Percentiles rank a stretch among this genome's conserved stretches.
These are phyloP conservation scores for Platorchestia sp. DNA, from an alignment of 1,140 invertebrate species.

Conservation along the genomic window DNA sequence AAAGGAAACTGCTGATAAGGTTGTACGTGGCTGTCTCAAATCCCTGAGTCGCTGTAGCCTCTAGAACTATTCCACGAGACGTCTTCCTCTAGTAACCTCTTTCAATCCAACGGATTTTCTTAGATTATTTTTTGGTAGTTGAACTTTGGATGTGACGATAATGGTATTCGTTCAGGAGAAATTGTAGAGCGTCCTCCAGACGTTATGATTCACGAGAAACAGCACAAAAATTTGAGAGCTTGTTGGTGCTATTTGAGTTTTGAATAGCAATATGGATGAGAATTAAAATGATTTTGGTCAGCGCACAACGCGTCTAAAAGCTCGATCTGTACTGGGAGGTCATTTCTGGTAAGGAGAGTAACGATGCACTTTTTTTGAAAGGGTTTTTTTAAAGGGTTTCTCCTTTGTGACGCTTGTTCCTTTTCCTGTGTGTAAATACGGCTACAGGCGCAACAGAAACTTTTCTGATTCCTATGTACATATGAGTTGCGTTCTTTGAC, in stretches of 20 bases:
- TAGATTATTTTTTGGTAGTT: not conserved
- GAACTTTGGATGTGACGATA: not conserved
- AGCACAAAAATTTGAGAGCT: not conserved
- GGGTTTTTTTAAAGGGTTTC: not conserved
- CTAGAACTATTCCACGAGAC: constrained; percentile 40
- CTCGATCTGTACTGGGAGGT: not conserved
- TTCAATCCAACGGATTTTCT: constrained; percentile 6
- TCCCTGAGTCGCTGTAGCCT: not conserved
- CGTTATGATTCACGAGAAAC: not conserved
- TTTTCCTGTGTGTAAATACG: constrained; percentile 26
- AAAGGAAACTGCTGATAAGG: not conserved
- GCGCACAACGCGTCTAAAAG: not conserved
- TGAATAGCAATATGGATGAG: not conserved
- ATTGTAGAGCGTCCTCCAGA: not conserved
- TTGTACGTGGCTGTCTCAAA: not conserved
- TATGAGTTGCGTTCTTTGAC: not conserved
- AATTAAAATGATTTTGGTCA: not conserved
- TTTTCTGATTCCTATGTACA: constrained; percentile 17
- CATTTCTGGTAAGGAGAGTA: not conserved
- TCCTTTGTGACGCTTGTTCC: not conserved
- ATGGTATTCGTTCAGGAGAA: not conserved
- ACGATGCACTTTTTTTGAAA: not conserved
- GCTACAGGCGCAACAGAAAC: not conserved
- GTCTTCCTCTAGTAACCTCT: constrained; percentile 36
- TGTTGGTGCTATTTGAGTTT: not conserved